Conservation (phyloP, 2,797 vertebrate genomes). For the Rhinella marina region DNA sequence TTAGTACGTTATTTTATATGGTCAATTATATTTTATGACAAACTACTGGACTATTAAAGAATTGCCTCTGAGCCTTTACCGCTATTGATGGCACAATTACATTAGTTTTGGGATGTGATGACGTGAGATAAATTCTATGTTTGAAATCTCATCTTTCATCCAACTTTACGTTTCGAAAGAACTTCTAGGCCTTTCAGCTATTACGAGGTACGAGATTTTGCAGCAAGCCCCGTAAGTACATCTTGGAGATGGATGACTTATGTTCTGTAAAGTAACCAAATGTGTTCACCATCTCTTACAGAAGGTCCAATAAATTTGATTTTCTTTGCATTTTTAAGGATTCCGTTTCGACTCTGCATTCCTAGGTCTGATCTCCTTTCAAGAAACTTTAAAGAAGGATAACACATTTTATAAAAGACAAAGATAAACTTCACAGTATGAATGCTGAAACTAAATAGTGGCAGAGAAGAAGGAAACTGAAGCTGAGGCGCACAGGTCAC, state of each 20-base stretch:
- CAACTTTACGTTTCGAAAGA: conserved; percentile 6
- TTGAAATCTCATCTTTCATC: conserved; percentile 31
- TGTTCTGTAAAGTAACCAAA: conserved; percentile 17
- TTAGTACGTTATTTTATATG: too few relatives aligned
- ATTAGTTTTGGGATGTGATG: background rate
- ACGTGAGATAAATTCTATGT: background rate
- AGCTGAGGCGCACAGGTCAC: background rate
- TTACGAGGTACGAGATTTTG: conserved; percentile 16
- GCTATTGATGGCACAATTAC: background rate
- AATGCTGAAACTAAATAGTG: background rate
- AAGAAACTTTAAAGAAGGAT: background rate
- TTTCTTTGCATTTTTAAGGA: conserved; percentile 14
- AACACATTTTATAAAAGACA: background rate
- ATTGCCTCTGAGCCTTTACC: too few relatives aligned
- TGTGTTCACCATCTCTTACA: conserved; percentile 16
- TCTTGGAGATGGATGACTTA: conserved; percentile 15
- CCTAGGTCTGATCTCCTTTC: conserved; percentile 10
- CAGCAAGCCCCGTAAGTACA: background rate
- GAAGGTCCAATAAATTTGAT: conserved; percentile 15
- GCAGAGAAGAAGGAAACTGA: background rate
- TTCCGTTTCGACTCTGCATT: conserved; percentile 18
- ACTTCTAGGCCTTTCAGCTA: conserved; percentile 2
- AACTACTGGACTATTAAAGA: background rate
- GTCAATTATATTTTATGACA: background rate
- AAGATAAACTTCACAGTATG: background rate